Conservation (phyloP, 2,888 invertebrate species). For the Nemapogon koenigi region DNA sequence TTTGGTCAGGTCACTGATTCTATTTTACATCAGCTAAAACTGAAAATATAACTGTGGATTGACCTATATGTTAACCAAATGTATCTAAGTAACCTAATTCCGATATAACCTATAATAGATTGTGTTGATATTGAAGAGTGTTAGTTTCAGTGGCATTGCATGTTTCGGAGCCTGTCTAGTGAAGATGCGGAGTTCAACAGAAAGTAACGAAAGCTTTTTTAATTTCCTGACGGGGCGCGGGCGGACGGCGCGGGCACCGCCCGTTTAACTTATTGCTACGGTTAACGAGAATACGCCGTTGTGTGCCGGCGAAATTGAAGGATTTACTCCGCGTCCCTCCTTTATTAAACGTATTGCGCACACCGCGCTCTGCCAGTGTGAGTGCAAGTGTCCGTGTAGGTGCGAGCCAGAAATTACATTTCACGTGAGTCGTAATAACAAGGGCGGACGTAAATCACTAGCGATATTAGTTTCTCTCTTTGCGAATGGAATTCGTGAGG, state of each 20-base stretch:
- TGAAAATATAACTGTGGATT: too few species aligned
- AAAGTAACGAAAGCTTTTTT: conserved; percentile 43
- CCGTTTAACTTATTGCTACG: conserved; percentile 65
- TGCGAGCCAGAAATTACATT: conserved; percentile 62
- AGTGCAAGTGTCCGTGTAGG: conserved; percentile 45
- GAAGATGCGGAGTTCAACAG: conserved; percentile 25
- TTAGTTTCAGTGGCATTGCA: conserved; percentile 2
- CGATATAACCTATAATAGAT: background rate
- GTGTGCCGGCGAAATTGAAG: conserved; percentile 64
- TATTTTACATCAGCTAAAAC: too few species aligned
- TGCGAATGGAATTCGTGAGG: conserved; percentile 46
- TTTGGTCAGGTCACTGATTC: too few species aligned
- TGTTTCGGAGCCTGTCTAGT: too few species aligned
- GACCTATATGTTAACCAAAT: too few species aligned
- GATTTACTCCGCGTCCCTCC: conserved; percentile 65
- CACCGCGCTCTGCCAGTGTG: conserved; percentile 31
- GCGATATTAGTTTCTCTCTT: conserved; percentile 62
- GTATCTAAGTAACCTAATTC: too few species aligned
- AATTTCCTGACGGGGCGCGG: conserved; percentile 40
- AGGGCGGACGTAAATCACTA: conserved; percentile 61
- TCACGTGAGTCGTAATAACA: conserved; percentile 65
- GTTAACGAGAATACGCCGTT: conserved; percentile 64
- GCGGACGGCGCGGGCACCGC: conserved; percentile 24
- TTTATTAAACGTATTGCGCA: conserved; percentile 65
- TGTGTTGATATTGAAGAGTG: background rate